Conservation (phyloP, 1,140 invertebrate genomes). For the Pantala flavescens region DNA sequence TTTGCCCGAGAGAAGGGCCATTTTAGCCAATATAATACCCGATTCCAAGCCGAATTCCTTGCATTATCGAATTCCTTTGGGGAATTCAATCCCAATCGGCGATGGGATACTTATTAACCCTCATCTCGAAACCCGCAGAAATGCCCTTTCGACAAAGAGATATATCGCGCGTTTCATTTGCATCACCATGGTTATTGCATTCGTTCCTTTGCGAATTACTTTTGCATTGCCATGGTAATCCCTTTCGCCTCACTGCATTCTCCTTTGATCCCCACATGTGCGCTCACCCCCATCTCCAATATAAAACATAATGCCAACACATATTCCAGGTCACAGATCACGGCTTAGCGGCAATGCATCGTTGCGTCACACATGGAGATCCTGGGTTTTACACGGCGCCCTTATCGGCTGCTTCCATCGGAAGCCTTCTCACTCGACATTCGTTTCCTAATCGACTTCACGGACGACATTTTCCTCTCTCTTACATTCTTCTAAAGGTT, state of each 20-base stretch:
- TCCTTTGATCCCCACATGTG: not conserved
- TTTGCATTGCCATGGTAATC: not conserved
- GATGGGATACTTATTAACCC: not conserved
- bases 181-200: conserved; percentile 9
- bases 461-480: too few species aligned
- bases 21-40: too few species aligned
- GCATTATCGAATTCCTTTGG: too few species aligned
- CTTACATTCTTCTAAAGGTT: too few species aligned
- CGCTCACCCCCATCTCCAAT: not conserved
- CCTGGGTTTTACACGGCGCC: not conserved
- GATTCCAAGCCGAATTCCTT: too few species aligned
- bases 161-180: conserved; percentile 6
- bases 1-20: too few species aligned
- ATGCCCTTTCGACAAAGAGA: not conserved
- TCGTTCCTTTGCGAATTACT: conserved; percentile 5
- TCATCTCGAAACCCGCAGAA: not conserved
- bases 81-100: too few species aligned
- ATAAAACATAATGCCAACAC: conserved; percentile 10
- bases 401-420: not conserved
- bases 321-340: conserved; percentile 9
- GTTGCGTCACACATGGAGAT: not conserved
- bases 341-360: conserved; percentile 1
- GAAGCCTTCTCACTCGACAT: not conserved
- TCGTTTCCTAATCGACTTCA: too few species aligned
- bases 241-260: not conserved